A percentile compares a stretch with the other conserved stretches of the same genome.
phyloP scores from a whole-genome alignment of 2,797 vertebrate species.

The Myotis daubentonii region DNA sequence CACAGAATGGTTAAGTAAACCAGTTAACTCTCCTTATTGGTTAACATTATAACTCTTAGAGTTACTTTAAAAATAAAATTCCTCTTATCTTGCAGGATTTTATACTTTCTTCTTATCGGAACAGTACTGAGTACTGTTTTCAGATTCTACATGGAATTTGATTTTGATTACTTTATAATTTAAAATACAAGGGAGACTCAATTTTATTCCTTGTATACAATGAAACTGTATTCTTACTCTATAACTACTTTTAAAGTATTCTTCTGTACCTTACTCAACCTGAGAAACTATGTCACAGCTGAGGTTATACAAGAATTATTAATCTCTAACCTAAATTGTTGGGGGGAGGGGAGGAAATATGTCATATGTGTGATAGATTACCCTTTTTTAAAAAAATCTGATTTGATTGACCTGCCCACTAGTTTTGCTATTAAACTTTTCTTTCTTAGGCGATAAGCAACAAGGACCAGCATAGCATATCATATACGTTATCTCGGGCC shows the following conservation, averaged over 20 bases:
- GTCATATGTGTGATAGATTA: conserved; percentile 17
- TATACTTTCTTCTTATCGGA: conserved; percentile 41
- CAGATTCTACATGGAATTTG: background rate
- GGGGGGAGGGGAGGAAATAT: background rate
- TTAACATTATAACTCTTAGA: conserved; percentile 58
- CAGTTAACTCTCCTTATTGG: conserved; percentile 76
- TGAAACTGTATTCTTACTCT: conserved; percentile 40
- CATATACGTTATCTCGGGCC: conserved; percentile 96
- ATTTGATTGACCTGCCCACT: conserved; percentile 36
- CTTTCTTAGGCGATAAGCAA: conserved; percentile 96
- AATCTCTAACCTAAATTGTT: background rate
- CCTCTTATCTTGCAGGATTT: conserved; percentile 9
- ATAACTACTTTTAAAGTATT: conserved; percentile 23
- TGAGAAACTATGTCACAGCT: background rate
- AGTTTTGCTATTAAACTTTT: conserved; percentile 63
- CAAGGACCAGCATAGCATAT: conserved; percentile 99
- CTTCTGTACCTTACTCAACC: background rate
- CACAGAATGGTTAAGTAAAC: conserved; percentile 70
- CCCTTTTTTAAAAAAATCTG: conserved; percentile 5
- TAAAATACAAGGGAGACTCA: conserved; percentile 7
- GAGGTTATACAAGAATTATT: conserved; percentile 9
- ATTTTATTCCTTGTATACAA: conserved; percentile 31
- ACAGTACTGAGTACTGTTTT: conserved; percentile 19
- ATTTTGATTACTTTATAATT: conserved; percentile 54
- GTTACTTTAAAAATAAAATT: conserved; percentile 45